A percentile compares a stretch with the other conserved stretches of the same genome.
Conservation (phyloP, 2,797 vertebrate genomes). For the Heteromormyrus szaboi region DNA sequence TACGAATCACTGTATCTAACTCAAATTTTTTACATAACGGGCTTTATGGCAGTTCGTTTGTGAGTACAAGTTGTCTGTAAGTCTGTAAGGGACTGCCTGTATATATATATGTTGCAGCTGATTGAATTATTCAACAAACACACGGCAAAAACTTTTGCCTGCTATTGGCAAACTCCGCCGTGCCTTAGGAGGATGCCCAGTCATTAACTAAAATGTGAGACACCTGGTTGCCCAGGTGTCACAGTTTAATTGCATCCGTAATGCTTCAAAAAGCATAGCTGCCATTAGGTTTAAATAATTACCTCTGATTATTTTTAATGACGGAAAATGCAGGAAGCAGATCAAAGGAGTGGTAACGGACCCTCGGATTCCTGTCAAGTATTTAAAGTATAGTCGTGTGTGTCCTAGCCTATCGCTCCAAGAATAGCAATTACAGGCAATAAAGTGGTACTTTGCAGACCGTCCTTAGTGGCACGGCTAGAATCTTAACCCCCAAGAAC, state of each 20-base stretch:
- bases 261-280: neutral
- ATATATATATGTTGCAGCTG: neutral
- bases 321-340: constrained; percentile 13
- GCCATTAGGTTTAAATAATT: neutral
- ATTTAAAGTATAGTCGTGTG: constrained; percentile 6
- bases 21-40: neutral
- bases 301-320: constrained; percentile 5
- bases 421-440: neutral
- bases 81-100: neutral
- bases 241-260: constrained; percentile 1
- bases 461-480: neutral
- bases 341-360: constrained; percentile 17
- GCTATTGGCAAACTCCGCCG: neutral
- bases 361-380: neutral
- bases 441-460: neutral
- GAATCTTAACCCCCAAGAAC: constrained; percentile 17
- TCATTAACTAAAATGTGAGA: neutral
- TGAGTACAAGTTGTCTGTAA: neutral
- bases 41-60: neutral
- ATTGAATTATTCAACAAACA: neutral
- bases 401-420: neutral
- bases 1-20: neutral
- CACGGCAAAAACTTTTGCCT: neutral
- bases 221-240: neutral
- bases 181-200: neutral